Base-by-base conservation (phyloP, 92 coral and sea anemone genomes). In the Bergia puertoricense region DNA sequence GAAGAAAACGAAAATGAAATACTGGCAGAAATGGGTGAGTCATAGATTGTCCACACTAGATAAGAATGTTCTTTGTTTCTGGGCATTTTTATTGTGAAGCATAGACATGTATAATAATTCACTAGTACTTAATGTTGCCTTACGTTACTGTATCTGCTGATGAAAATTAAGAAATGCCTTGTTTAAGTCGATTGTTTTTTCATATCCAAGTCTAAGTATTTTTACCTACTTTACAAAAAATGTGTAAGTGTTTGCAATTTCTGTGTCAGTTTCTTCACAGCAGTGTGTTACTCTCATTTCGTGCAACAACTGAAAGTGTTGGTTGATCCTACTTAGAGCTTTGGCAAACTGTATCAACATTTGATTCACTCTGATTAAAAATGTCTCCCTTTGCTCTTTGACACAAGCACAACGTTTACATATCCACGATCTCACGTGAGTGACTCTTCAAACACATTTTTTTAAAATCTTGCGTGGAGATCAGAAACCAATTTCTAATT, bases 1-100 rank as follows among this genome's bases (percentile, higher is more conserved):
- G 88, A 82, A 42, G 91, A 86, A 76, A 95, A 95, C 76, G 95
- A 94, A 57, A 90, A 93, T 77, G 94, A 93, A 1, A 92, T 97
- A 5, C 90, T 96, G 10, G 74, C 80, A n/a, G 93, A 97, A 1
- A 73, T 94, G 42, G 99, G 99, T 97, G 89, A 86, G 99, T 92
- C 2, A 30, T 36, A 82, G 75, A 82, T 82, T 46, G 41, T 11
- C 67, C 44, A 36, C 1, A 18, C 40, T 51, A 84, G 87, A 69
- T 71, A 45, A 82, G 38, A 43, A 43, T 2, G 1, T 45, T 84
- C 11, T 84, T 83, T 83, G 78, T 44, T 46, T 41, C 22, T 8
- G 42, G 5, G 77, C n/a, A 14, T 72, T 67, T 41, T 57, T 59
- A n/a, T 62, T 84, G 66, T 84, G 43, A n/a, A 23, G 44, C 56